Conservation (phyloP, 1,140 invertebrate genomes). For the Nautilus pompilius region DNA sequence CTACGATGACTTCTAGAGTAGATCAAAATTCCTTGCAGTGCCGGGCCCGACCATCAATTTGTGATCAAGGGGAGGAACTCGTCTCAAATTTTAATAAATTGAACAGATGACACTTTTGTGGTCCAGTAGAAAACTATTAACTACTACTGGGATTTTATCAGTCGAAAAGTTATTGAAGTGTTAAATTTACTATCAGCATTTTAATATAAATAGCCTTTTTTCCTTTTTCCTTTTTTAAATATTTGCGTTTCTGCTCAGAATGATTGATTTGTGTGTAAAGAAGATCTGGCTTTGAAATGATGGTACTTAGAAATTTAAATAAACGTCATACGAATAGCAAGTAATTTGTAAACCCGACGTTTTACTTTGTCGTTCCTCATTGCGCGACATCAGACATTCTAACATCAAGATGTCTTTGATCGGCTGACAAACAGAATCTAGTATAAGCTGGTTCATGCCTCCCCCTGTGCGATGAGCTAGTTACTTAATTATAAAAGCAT, state of each 20-base stretch:
- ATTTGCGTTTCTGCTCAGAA: background rate
- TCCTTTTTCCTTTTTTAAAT: background rate
- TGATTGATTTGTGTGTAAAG: background rate
- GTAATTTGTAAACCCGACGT: too few relatives aligned
- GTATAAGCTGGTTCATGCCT: too few relatives aligned
- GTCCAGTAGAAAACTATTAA: too few relatives aligned
- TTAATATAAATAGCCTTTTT: background rate
- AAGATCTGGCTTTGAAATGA: background rate
- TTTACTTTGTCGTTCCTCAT: too few relatives aligned
- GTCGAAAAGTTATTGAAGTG: background rate
- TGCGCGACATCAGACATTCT: too few relatives aligned
- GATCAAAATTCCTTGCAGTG: constrained; percentile 17
- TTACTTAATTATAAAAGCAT: too few relatives aligned
- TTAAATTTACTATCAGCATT: background rate
- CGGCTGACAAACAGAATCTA: too few relatives aligned
- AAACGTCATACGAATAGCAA: too few relatives aligned
- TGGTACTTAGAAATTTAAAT: too few relatives aligned
- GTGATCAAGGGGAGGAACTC: constrained; percentile 21
- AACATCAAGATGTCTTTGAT: too few relatives aligned
- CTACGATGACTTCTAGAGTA: constrained; percentile 10
- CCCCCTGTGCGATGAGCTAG: too few relatives aligned
- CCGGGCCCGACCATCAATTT: constrained; percentile 3
- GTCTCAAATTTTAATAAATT: constrained; percentile 24
- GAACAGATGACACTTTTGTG: constrained; percentile 30
- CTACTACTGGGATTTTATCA: background rate